Evolutionary conservation across 2,888 invertebrate species (phyloP).

Genomic region (Coleophora deauratella): DNA sequence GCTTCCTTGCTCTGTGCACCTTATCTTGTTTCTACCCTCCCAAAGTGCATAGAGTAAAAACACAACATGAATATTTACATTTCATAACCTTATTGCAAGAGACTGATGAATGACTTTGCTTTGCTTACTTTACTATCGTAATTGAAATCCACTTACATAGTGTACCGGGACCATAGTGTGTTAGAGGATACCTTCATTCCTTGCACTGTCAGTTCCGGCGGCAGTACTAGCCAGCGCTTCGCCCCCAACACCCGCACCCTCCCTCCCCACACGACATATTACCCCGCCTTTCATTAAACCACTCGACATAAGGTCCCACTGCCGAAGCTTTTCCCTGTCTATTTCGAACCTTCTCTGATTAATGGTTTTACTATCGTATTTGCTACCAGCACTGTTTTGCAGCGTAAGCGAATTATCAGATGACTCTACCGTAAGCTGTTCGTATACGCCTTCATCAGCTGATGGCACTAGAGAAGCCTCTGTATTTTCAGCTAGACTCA

Average conservation of each 20-base stretch:
- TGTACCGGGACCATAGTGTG: conserved; percentile 60
- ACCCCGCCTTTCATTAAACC: conserved; percentile 77
- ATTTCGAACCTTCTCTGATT: conserved; percentile 75
- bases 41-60: conserved; percentile 17
- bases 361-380: conserved; percentile 19
- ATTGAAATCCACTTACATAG: conserved; percentile 27
- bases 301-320: conserved; percentile 93
- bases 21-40: conserved; percentile 52
- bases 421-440: conserved; percentile 64
- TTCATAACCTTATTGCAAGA: not conserved
- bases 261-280: conserved; percentile 55
- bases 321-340: conserved; percentile 88
- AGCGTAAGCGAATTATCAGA: conserved; percentile 24
- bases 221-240: conserved; percentile 54
- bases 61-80: conserved; percentile 11
- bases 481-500: conserved; percentile 56
- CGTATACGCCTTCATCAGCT: conserved; percentile 72
- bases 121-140: conserved; percentile 29
- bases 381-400: conserved; percentile 15
- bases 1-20: conserved; percentile 37
- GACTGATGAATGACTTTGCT: conserved; percentile 52
- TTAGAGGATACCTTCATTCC: conserved; percentile 71
- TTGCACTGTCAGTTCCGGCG: conserved; percentile 61
- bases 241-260: conserved; percentile 45
- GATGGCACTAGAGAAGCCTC: conserved; percentile 32